Evolutionary conservation across 2,888 invertebrate genomes (phyloP).

Genomic region (Cheilosia vernalis): DNA sequence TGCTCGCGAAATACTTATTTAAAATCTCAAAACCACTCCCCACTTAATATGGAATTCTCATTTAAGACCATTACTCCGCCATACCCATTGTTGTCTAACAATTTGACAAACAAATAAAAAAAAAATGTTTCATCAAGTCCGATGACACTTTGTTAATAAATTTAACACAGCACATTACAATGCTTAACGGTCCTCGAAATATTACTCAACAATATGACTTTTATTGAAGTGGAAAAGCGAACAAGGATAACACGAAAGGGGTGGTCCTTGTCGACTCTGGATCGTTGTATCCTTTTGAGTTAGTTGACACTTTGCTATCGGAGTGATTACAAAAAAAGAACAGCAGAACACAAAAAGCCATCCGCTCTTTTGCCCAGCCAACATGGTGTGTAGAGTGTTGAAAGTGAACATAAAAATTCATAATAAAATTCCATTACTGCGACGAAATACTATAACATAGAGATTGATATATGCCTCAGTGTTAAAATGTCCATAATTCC

Average conservation of each 20-base stretch:
- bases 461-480: constrained; percentile 64
- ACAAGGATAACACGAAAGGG: constrained; percentile 62
- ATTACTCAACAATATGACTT: constrained; percentile 72
- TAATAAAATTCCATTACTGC: constrained; percentile 69
- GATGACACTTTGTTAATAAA: constrained; percentile 74
- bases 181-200: constrained; percentile 72
- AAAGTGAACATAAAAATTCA: constrained; percentile 67
- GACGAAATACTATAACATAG: constrained; percentile 48
- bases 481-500: constrained; percentile 71
- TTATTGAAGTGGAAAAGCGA: constrained; percentile 55
- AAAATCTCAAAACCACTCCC: constrained; percentile 38
- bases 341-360: constrained; percentile 30
- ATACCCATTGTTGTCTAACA: constrained; percentile 60
- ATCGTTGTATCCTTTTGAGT: constrained; percentile 31
- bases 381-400: constrained; percentile 32
- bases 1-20: constrained; percentile 28
- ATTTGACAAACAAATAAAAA: constrained; percentile 40
- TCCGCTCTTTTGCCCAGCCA: constrained; percentile 25
- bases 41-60: constrained; percentile 62
- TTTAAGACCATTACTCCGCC: constrained; percentile 39
- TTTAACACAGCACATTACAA: constrained; percentile 74
- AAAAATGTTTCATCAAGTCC: constrained; percentile 67
- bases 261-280: constrained; percentile 28
- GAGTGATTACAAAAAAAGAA: constrained; percentile 52
- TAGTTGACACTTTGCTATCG: constrained; percentile 55